A percentile compares a stretch with the other conserved stretches of the same genome.
These are phyloP conservation scores for Chrysodeixis includens DNA, from an alignment of 2,888 invertebrate genomes.

Conservation along the genomic window DNA sequence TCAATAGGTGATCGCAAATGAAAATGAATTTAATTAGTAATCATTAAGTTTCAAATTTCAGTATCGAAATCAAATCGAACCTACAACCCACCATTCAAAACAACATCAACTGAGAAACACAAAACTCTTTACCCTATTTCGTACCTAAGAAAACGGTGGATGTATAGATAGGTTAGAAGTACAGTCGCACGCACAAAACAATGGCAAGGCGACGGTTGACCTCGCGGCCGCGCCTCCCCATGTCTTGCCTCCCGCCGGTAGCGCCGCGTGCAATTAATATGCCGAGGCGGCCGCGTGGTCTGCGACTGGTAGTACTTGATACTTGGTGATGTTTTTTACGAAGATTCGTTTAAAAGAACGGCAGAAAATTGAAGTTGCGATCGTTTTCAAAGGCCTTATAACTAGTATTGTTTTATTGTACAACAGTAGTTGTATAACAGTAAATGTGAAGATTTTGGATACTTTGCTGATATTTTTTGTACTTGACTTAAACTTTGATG, in stretches of 20 bases:
- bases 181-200: conserved; percentile 87
- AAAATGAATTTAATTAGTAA: background rate
- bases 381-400: no score
- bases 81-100: background rate
- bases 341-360: no score
- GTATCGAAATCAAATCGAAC: background rate
- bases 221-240: conserved; percentile 85
- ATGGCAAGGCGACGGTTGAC: conserved; percentile 88
- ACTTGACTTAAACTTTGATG: no score
- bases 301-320: conserved; percentile 62
- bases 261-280: conserved; percentile 90
- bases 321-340: conserved; percentile 56
- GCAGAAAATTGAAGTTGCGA: no score
- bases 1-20: no score
- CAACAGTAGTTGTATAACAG: no score
- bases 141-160: conserved; percentile 58
- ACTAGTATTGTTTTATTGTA: no score
- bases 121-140: conserved; percentile 61
- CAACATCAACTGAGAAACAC: conserved; percentile 21
- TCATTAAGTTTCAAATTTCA: no score
- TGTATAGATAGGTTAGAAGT: conserved; percentile 69
- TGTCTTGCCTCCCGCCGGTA: conserved; percentile 85
- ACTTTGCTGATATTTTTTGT: no score
- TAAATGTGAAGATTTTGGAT: no score
- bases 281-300: conserved; percentile 87